phyloP scores from a whole-genome alignment of 2,888 invertebrate species.

The Melikaiella ostensackeni region DNA sequence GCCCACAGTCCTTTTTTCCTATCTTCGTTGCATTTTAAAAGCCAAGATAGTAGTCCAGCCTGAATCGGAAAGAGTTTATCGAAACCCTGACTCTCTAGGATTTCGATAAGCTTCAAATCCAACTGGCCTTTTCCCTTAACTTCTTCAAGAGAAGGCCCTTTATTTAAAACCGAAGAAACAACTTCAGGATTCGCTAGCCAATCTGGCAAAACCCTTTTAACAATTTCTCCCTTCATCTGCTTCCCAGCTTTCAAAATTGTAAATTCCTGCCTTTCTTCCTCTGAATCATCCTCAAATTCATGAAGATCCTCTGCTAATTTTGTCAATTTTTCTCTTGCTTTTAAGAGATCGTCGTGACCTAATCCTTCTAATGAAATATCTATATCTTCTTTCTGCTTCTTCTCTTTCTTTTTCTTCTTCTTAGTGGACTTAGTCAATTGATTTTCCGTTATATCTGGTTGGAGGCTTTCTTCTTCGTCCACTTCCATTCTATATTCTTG shows the following conservation, averaged over 20 bases:
- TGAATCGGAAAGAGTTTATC: constrained; percentile 92
- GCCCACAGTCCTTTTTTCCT: constrained; percentile 83
- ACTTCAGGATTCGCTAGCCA: constrained; percentile 91
- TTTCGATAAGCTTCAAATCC: constrained; percentile 81
- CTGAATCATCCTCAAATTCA: constrained; percentile 13
- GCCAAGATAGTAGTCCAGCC: constrained; percentile 86
- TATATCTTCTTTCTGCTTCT: background rate
- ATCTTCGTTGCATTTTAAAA: constrained; percentile 82
- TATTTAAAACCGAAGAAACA: constrained; percentile 85
- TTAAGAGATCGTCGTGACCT: background rate
- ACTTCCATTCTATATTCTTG: constrained; percentile 36
- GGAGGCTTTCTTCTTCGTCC: background rate
- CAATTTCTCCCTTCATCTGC: constrained; percentile 70
- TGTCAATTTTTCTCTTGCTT: constrained; percentile 20
- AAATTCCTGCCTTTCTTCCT: constrained; percentile 55
- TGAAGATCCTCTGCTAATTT: constrained; percentile 40
- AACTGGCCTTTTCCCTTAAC: constrained; percentile 79
- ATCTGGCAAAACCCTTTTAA: constrained; percentile 88
- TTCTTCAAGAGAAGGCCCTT: constrained; percentile 77
- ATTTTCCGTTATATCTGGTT: constrained; percentile 4
- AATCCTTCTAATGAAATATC: constrained; percentile 2
- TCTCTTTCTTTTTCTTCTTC: constrained; percentile 19
- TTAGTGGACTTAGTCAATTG: background rate
- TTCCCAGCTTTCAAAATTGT: constrained; percentile 76
- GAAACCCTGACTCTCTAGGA: constrained; percentile 85